phyloP scores from a whole-genome alignment of 2,113 vertebrate species.

The Otis tarda region DNA sequence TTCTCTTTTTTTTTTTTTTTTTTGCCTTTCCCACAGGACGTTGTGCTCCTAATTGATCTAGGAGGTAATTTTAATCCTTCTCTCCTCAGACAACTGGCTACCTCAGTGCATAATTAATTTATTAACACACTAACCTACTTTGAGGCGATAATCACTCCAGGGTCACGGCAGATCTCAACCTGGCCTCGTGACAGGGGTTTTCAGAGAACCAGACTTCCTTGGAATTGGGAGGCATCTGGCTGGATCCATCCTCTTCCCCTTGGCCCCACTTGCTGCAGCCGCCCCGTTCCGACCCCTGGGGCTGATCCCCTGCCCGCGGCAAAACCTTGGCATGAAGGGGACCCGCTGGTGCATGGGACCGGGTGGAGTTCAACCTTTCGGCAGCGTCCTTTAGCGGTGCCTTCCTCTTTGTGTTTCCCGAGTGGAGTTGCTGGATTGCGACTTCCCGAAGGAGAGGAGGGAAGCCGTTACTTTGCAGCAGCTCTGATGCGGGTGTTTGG shows the following conservation, averaged over 20 bases:
- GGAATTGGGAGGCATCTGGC: fast-evolving
- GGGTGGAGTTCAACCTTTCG: fast-evolving
- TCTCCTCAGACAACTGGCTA: constrained; percentile 54
- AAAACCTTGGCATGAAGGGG: fast-evolving
- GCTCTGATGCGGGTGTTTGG: constrained; percentile 62
- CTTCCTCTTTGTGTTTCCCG: neutral
- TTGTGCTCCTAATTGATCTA: constrained; percentile 33
- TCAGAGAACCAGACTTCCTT: neutral
- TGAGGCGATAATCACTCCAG: constrained; percentile 26
- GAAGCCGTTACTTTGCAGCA: constrained; percentile 1
- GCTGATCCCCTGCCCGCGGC: neutral
- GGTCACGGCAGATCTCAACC: constrained; percentile 33
- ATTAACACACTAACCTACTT: constrained; percentile 70
- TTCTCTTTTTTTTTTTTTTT: neutral
- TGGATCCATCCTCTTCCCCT: neutral
- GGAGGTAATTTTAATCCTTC: constrained; percentile 57
- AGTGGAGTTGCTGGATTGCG: neutral
- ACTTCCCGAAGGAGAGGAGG: constrained; percentile 29
- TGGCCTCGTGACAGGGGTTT: neutral
- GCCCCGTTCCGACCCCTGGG: fast-evolving
- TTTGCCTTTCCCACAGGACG: neutral
- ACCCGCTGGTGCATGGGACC: fast-evolving
- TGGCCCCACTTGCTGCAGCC: neutral
- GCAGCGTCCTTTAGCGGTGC: neutral
- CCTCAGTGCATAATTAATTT: constrained; percentile 48